These are phyloP conservation scores for Struthidea cinerea DNA, from an alignment of 2,113 vertebrate species.

Conservation along the genomic window DNA sequence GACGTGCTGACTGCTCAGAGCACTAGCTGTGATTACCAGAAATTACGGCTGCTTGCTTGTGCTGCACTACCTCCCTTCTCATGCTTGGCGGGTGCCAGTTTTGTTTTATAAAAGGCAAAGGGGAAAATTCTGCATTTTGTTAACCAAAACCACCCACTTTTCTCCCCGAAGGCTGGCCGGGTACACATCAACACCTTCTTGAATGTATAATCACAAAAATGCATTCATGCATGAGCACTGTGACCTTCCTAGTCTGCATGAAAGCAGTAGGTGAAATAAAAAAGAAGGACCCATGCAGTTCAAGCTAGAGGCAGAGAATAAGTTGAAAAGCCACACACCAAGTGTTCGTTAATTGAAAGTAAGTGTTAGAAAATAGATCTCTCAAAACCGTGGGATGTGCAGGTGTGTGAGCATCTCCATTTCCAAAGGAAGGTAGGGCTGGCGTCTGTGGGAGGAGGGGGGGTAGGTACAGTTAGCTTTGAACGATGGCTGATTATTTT, in stretches of 20 bases:
- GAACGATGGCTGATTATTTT: not conserved
- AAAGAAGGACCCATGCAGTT: not conserved
- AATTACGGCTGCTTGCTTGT: not conserved
- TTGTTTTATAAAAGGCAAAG: not conserved
- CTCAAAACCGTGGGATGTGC: not conserved
- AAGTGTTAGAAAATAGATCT: not conserved
- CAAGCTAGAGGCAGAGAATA: not conserved
- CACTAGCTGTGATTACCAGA: not conserved
- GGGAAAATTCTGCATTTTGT: not conserved
- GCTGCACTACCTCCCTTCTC: not conserved
- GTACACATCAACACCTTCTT: not conserved
- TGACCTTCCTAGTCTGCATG: not conserved
- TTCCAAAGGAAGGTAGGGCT: not conserved
- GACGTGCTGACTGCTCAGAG: not conserved
- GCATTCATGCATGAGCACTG: not conserved
- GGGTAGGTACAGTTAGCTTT: not conserved
- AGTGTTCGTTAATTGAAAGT: conserved; percentile 4
- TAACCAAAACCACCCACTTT: not conserved
- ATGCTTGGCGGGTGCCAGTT: not conserved
- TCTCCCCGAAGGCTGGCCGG: not conserved
- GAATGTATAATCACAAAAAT: not conserved
- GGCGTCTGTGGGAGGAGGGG: not conserved
- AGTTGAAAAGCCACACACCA: not conserved
- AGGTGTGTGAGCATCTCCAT: not conserved
- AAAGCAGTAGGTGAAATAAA: not conserved